These are phyloP conservation scores for Galaxias olidus DNA, from an alignment of 2,797 vertebrate genomes.

Conservation along the genomic window DNA sequence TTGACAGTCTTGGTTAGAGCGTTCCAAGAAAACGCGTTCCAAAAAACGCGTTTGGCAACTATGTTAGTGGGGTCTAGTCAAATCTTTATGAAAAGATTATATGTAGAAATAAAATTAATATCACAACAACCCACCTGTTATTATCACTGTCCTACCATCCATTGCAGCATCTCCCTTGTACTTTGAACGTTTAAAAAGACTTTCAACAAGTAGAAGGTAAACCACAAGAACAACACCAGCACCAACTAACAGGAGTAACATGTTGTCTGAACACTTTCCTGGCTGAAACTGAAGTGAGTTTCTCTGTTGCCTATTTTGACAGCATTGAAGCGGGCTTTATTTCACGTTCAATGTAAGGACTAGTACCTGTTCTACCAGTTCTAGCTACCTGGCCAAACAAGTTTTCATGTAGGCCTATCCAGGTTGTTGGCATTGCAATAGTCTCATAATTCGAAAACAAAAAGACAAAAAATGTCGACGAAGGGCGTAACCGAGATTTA, in stretches of 20 bases:
- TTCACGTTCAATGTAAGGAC: too few relatives aligned
- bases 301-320: too few relatives aligned
- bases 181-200: constrained; percentile 40
- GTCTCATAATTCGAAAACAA: too few relatives aligned
- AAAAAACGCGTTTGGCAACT: neutral
- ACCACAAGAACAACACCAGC: neutral
- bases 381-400: too few relatives aligned
- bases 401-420: too few relatives aligned
- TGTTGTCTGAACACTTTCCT: neutral
- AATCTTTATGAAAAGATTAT: neutral
- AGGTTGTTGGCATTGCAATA: too few relatives aligned
- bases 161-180: constrained; percentile 56
- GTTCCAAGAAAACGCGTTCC: neutral
- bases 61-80: neutral
- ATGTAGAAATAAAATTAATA: neutral
- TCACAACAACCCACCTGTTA: constrained; percentile 58
- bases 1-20: too few relatives aligned
- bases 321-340: too few relatives aligned
- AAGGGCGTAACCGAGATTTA: too few relatives aligned
- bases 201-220: constrained; percentile 15
- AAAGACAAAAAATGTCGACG: too few relatives aligned
- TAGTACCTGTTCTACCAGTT: too few relatives aligned
- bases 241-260: constrained; percentile 12
- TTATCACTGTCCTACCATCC: constrained; percentile 65
- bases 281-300: too few relatives aligned